A percentile compares a stretch with the other conserved stretches of the same genome.
Conservation (phyloP, 1,140 invertebrate genomes). For the Drosophila arawakana region DNA sequence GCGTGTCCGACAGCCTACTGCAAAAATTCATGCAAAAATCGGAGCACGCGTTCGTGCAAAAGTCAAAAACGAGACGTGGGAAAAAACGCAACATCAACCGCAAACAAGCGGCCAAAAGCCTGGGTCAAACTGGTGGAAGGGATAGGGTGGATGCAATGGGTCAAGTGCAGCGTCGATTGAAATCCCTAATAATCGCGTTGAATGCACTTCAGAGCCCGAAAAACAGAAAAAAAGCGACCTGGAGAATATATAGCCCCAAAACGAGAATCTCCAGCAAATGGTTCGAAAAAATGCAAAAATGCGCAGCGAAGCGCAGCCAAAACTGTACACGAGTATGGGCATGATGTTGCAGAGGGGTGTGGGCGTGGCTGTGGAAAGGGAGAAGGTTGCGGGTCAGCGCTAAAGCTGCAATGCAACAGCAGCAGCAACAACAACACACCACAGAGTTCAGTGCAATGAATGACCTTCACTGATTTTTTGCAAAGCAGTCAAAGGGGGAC, state of each 20-base stretch:
- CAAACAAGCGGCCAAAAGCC: conserved; percentile 64
- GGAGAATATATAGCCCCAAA: conserved; percentile 7
- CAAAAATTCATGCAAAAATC: conserved; percentile 78
- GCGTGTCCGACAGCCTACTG: conserved; percentile 58
- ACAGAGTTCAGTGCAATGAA: conserved; percentile 61
- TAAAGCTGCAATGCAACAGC: conserved; percentile 20
- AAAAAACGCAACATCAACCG: conserved; percentile 72
- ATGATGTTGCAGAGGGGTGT: neutral
- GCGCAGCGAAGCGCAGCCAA: conserved; percentile 45
- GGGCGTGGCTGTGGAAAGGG: neutral
- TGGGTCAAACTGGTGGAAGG: neutral
- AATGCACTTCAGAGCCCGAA: conserved; percentile 60
- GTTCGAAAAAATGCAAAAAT: conserved; percentile 75
- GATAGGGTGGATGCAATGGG: conserved; percentile 2
- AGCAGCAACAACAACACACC: conserved; percentile 13
- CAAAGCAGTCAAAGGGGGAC: neutral
- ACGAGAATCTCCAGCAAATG: conserved; percentile 20
- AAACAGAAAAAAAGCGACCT: neutral
- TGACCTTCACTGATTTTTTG: conserved; percentile 73
- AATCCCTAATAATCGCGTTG: conserved; percentile 79
- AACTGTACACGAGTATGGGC: neutral
- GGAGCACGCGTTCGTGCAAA: conserved; percentile 39
- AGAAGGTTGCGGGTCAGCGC: conserved; percentile 7
- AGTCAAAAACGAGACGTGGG: conserved; percentile 35
- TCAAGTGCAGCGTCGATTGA: conserved; percentile 76